These are phyloP conservation scores for Drosophila littoralis DNA, from an alignment of 1,140 invertebrate species.

Conservation along the genomic window DNA sequence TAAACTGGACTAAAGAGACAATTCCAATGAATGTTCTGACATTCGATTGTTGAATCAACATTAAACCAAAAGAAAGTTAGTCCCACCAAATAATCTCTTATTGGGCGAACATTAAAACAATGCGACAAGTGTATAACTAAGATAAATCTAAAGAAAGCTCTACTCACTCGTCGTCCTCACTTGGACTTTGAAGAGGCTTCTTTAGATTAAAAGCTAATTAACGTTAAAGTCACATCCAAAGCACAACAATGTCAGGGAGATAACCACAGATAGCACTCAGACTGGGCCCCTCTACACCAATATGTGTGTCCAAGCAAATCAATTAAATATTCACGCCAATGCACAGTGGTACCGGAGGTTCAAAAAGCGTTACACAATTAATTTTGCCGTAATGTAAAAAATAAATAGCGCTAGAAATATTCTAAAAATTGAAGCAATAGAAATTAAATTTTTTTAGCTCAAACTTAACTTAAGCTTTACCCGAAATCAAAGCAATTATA, in stretches of 20 bases:
- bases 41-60: too few relatives aligned
- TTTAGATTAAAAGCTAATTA: slow-evolving; percentile 54
- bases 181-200: slow-evolving; percentile 30
- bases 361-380: neutral
- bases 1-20: slow-evolving; percentile 28
- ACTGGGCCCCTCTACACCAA: neutral
- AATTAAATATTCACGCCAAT: neutral
- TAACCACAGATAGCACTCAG: slow-evolving; percentile 20
- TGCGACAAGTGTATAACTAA: too few relatives aligned
- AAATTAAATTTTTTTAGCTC: too few relatives aligned
- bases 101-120: too few relatives aligned
- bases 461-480: too few relatives aligned
- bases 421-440: neutral
- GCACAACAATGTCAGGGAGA: slow-evolving; percentile 10
- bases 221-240: slow-evolving; percentile 18
- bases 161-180: neutral
- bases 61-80: neutral
- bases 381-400: neutral
- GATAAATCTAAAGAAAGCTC: too few relatives aligned
- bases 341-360: neutral
- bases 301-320: slow-evolving; percentile 4
- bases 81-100: too few relatives aligned
- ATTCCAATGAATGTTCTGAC: too few relatives aligned
- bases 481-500: too few relatives aligned
- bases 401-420: neutral